Evolutionary conservation across 2,113 vertebrate species (phyloP), one percentile per base, ranked within the genome.

Genomic region (Blennius ocellaris): DNA sequence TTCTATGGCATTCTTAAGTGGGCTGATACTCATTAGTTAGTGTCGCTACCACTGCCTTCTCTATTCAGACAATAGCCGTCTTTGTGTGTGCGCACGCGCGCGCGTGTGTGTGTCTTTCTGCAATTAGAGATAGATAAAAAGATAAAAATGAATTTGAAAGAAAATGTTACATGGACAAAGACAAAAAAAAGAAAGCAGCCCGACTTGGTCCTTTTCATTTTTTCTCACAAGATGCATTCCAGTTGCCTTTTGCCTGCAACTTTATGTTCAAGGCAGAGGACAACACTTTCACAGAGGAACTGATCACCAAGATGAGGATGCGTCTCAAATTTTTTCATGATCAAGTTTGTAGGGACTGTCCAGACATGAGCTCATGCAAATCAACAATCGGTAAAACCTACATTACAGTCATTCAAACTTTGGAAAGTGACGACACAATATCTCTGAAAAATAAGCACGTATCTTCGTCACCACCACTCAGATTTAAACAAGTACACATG

Each of bases 11-110:
- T 84, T 85, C 64, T 84, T 70, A 82, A 83, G 81, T 79, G 81
- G 79, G 70, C 78, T 71, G 73, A 88, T 70, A 73, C 73, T 52
- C 69, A 83, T 86, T 90, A 83, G 87, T 86, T 87, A 84, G 78
- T 74, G 79, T 84, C 84, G 80, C 68, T 58, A 81, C 79, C 63
- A 74, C 69, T 70, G 86, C 81, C 61, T 78, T 90, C 83, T 82
- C 64, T 45, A 60, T 50, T 74, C 52, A 73, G 55, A 91, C 91
- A 92, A 89, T 82, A 70, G 64, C 21, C 12, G 75, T 69, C 89
- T 88, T 89, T 92, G 88, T 89, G 68, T 59, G n/a, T 60, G 47
- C n/a, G n/a, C n/a, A 73, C 16, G 78, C 65, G 53, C 81, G 50
- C 70, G 36, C 68, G 48, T 50, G 55, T 69, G 54, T 47, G 67